Percentiles rank a stretch among this genome's conserved stretches.
These are phyloP conservation scores for Phaenicophaeus curvirostris DNA, from an alignment of 2,797 vertebrate genomes.

Conservation along the genomic window DNA sequence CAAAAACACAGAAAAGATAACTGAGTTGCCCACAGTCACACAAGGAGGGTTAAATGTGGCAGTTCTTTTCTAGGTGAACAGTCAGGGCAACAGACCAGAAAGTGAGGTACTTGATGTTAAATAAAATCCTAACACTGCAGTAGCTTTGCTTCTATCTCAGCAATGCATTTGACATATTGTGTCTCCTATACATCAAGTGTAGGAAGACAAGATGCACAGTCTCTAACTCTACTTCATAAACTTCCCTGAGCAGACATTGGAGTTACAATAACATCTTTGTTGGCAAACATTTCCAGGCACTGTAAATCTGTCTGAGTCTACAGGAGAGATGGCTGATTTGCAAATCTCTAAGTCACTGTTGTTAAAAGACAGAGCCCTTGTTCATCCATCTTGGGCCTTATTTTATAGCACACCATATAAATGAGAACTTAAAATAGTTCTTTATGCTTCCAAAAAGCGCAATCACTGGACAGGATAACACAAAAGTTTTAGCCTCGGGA, in stretches of 20 bases:
- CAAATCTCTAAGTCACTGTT: constrained; percentile 56
- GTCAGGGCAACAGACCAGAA: neutral
- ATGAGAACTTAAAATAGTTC: constrained; percentile 50
- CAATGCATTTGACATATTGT: neutral
- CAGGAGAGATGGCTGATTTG: constrained; percentile 37
- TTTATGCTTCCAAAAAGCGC: constrained; percentile 34
- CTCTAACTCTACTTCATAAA: constrained; percentile 57
- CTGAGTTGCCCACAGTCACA: neutral
- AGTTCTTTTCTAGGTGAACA: neutral
- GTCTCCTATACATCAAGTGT: constrained; percentile 10
- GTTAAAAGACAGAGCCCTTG: constrained; percentile 64
- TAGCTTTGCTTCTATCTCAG: constrained; percentile 33
- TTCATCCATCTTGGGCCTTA: constrained; percentile 56
- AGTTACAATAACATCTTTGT: constrained; percentile 58
- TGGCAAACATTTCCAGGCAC: constrained; percentile 49
- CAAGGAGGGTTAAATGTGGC: neutral
- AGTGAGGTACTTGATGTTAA: neutral
- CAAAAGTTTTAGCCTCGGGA: neutral
- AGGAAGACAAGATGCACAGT: constrained; percentile 31
- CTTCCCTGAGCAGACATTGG: constrained; percentile 34
- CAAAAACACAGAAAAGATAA: neutral
- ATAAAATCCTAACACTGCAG: neutral
- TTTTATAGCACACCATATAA: constrained; percentile 55
- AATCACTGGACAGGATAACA: constrained; percentile 45
- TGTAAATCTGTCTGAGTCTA: constrained; percentile 39